These are phyloP conservation scores for Telenomus remus DNA, from an alignment of 1,140 invertebrate species.

Conservation along the genomic window DNA sequence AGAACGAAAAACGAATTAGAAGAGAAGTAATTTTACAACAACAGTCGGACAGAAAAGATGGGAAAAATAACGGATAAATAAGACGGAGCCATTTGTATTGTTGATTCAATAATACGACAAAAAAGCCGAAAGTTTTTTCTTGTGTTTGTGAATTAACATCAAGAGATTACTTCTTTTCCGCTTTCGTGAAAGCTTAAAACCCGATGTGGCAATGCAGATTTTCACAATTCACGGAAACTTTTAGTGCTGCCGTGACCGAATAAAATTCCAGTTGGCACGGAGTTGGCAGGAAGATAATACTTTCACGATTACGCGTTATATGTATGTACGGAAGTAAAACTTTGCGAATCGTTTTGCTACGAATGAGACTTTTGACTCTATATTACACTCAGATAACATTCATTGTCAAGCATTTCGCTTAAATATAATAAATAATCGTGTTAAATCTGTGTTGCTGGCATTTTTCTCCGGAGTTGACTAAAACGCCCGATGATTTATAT, in stretches of 20 bases:
- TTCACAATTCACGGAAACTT: conserved; percentile 58
- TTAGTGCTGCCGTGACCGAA: conserved; percentile 54
- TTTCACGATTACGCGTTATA: conserved; percentile 56
- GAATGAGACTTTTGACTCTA: conserved; percentile 45
- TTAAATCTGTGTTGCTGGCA: conserved; percentile 6
- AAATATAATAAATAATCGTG: conserved; percentile 45
- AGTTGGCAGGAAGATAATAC: conserved; percentile 59
- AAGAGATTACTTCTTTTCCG: conserved; percentile 51
- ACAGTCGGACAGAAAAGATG: too few relatives aligned
- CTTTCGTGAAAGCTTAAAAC: conserved; percentile 44
- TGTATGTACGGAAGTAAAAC: conserved; percentile 54
- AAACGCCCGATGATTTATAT: too few relatives aligned
- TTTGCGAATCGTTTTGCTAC: conserved; percentile 54
- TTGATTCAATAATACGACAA: conserved; percentile 16
- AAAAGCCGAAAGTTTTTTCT: conserved; percentile 22
- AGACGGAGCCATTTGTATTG: conserved; percentile 32
- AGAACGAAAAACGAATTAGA: not conserved
- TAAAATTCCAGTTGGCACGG: conserved; percentile 58
- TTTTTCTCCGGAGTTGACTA: conserved; percentile 2
- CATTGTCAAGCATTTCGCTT: conserved; percentile 6
- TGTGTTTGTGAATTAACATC: conserved; percentile 47
- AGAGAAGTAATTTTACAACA: too few relatives aligned
- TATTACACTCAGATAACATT: conserved; percentile 47
- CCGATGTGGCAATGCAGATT: conserved; percentile 55
- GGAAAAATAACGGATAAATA: conserved; percentile 5